Evolutionary conservation across 2,797 vertebrate genomes (phyloP), one percentile per base, ranked within the genome.

Genomic region (Uromys caudimaculatus): DNA sequence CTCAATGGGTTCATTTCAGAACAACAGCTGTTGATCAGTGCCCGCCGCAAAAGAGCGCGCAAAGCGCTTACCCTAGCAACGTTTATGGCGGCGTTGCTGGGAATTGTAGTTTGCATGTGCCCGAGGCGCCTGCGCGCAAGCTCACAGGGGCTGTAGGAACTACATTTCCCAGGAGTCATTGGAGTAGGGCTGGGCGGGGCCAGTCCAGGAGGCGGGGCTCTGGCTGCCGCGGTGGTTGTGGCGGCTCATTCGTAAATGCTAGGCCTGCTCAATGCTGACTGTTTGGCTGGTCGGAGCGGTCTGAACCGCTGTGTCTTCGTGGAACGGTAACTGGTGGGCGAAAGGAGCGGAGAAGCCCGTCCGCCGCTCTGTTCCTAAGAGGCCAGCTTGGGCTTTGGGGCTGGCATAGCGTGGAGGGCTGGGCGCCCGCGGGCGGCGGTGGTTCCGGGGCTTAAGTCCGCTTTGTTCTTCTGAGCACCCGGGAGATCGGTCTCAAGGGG

Each of bases 111-210:
- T 96, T 93, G 0, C 6, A 0, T 38, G 58, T 0, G 3, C 0
- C 0, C 0, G 0, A 4, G 0, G 0, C 0, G 0, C 0, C 4
- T 8, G 14, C 1, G 12, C 4, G 41, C 27, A 17, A 32, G 67
- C 1, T 13, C 52, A 47, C 1, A 12, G 12, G 0, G 50, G 0
- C 1, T 0, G 2, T 11, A 0, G 16, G 88, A 96, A 98, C 98
- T 98, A 97, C 97, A 96, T 0, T 85, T 97, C 97, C 98, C 98
- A 93, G 76, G 50, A 85, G 5, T 35, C 97, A 0, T 47, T 29
- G 78, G 29, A 6, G 0, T 16, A 0, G 75, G 44, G 19, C 6
- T 6, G 47, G 84, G 62, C 50, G 82, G 78, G 56, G 17, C 58
- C 29, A 67, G 24, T 14, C 13, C 0, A 17, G 82, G 79, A 41